phyloP scores from a whole-genome alignment of 2,888 invertebrate genomes.

The Entomobrya multifasciata region DNA sequence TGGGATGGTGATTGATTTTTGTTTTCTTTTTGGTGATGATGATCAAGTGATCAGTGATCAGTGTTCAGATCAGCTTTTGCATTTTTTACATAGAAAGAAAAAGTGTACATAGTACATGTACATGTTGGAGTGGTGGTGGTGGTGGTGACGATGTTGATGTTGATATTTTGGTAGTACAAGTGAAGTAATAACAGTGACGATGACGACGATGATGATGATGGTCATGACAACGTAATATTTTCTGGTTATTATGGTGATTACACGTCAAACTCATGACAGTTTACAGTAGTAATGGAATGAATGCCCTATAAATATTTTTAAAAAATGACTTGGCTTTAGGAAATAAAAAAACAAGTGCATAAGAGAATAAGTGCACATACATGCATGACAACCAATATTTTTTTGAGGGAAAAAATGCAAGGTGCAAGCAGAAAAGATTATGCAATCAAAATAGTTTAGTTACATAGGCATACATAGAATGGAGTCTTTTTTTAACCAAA shows the following conservation, averaged over 20 bases:
- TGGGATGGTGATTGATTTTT: conserved; percentile 36
- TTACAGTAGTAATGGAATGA: conserved; percentile 53
- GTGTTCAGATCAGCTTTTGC: too few relatives aligned
- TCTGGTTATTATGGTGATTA: conserved; percentile 55
- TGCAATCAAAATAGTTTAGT: too few relatives aligned
- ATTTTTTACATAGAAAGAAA: too few relatives aligned
- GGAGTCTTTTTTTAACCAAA: too few relatives aligned
- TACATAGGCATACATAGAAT: too few relatives aligned
- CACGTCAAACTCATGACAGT: conserved; percentile 45
- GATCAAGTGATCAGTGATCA: conserved; percentile 11
- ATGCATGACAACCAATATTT: not conserved
- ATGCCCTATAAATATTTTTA: conserved; percentile 54
- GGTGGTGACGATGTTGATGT: not conserved
- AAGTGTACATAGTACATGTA: too few relatives aligned
- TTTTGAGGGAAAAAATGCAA: conserved; percentile 20
- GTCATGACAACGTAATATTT: conserved; percentile 67
- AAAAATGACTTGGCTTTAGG: conserved; percentile 37
- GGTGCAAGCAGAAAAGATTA: not conserved
- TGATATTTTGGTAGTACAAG: not conserved
- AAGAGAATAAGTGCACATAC: not conserved
- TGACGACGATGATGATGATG: conserved; percentile 68
- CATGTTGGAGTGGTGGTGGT: not conserved
- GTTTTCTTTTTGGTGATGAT: conserved; percentile 25
- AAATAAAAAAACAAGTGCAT: conserved; percentile 53
- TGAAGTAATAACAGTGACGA: conserved; percentile 10